Conservation (phyloP, 2,113 vertebrate genomes). For the Cyprinodon tularosa region DNA sequence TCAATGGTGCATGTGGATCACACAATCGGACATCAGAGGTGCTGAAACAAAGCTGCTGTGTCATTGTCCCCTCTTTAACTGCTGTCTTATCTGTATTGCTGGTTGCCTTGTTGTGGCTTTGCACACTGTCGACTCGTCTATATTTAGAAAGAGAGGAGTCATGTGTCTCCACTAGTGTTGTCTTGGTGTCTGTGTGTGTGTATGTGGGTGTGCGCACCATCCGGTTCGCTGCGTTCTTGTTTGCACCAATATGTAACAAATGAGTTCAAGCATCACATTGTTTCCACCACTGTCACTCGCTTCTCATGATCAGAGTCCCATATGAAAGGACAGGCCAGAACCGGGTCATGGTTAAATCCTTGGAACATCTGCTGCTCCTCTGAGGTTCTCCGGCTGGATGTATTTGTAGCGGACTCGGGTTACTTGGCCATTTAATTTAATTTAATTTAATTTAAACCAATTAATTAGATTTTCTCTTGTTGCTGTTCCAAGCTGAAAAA, state of each 20-base stretch:
- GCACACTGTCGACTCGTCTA: conserved; percentile 63
- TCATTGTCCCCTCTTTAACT: conserved; percentile 44
- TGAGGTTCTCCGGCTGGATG: background rate
- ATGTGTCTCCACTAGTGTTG: conserved; percentile 63
- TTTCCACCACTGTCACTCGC: conserved; percentile 47
- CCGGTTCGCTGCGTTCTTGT: conserved; percentile 25
- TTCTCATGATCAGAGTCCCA: conserved; percentile 52
- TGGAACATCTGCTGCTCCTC: background rate
- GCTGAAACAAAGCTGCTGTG: background rate
- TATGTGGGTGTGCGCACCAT: conserved; percentile 15
- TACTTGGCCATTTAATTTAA: background rate
- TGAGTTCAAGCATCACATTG: conserved; percentile 57
- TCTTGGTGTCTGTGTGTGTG: conserved; percentile 5
- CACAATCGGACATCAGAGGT: background rate
- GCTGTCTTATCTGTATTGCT: conserved; percentile 65
- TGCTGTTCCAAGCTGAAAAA: background rate
- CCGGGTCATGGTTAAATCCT: conserved; percentile 29
- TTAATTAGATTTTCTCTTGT: background rate
- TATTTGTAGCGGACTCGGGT: background rate
- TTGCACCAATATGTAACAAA: conserved; percentile 52
- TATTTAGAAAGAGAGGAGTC: conserved; percentile 76
- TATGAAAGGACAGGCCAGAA: conserved; percentile 18
- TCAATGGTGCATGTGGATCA: background rate
- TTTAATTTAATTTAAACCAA: conserved; percentile 1
- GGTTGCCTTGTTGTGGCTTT: conserved; percentile 69